Percentiles rank a stretch among this genome's conserved stretches.
Evolutionary conservation across 2,797 vertebrate species (phyloP).

Genomic region (Hoplostethus mediterraneus): DNA sequence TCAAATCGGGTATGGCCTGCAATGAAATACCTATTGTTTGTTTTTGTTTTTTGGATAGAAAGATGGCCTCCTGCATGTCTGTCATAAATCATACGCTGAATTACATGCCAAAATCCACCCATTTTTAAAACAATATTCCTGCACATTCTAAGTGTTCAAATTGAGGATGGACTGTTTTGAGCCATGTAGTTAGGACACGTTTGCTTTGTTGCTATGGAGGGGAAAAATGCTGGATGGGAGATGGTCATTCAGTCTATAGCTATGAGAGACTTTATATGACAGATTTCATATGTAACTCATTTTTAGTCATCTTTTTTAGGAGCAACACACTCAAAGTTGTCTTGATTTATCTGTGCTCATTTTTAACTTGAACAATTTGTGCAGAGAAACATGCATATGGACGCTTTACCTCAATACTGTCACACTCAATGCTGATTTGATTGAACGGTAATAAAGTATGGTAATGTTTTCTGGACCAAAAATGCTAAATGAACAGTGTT

Average conservation of each 20-base stretch:
- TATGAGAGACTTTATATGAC: slow-evolving; percentile 19
- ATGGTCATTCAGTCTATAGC: slow-evolving; percentile 34
- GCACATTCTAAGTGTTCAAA: slow-evolving; percentile 49
- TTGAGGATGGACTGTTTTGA: slow-evolving; percentile 50
- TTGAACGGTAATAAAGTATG: slow-evolving; percentile 60
- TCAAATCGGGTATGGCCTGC: slow-evolving; percentile 36
- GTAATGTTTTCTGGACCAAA: slow-evolving; percentile 76
- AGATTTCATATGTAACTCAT: slow-evolving; percentile 28
- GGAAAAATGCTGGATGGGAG: slow-evolving; percentile 24
- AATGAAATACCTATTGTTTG: slow-evolving; percentile 20
- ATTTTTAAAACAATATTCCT: slow-evolving; percentile 11
- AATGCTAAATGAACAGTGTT: slow-evolving; percentile 60
- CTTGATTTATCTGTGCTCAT: slow-evolving; percentile 25
- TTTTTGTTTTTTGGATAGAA: not conserved
- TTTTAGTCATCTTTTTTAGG: slow-evolving; percentile 32
- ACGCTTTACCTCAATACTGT: slow-evolving; percentile 67
- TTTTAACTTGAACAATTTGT: slow-evolving; percentile 47
- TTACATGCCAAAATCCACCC: slow-evolving; percentile 49
- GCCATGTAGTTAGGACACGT: slow-evolving; percentile 32
- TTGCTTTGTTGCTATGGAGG: slow-evolving; percentile 25
- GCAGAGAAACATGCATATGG: slow-evolving; percentile 37
- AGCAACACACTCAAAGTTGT: slow-evolving; percentile 39
- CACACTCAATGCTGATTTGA: slow-evolving; percentile 45
- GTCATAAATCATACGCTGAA: slow-evolving; percentile 45
- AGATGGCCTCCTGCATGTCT: slow-evolving; percentile 40